Evolutionary conservation across 2,797 vertebrate genomes (phyloP), one percentile per base, ranked within the genome.

Genomic region (Semotilus atromaculatus): DNA sequence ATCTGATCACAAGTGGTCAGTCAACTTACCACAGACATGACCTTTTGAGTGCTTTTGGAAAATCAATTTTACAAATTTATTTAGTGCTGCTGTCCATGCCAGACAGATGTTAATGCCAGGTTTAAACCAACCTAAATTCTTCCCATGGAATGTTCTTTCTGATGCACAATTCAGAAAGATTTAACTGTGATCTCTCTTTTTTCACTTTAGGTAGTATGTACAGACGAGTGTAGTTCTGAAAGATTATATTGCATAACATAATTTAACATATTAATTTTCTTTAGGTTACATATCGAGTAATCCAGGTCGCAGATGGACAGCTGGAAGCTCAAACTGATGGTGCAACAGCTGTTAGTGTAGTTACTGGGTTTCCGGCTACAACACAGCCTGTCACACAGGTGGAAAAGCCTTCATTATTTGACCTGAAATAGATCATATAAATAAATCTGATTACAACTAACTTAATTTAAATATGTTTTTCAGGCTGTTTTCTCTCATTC

Each of bases 221-320:
- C 51, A 55, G 21, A 43, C 58, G 36, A 64, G 60, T 43, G 4
- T n/a, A 16, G 21, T 11, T 64, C 31, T 40, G 19, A 7, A 66
- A 72, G 26, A 68, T 64, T 5, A 23, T 66, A 23, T 73, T 60
- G 58, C n/a, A 26, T 84, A n/a, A 78, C 8, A 4, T 34, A 31
- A 66, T 29, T 85, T 43, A 23, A 51, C 19, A 5, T 82, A 5
- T 67, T 55, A 5, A 13, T 9, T 55, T 72, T 85, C 43, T 75
- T n/a, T 86, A 99, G 97, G 97, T 99, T 92, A 98, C 97, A 89
- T 99, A 99, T 91, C 93, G 97, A 81, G 97, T 98, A 90, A 99
- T 99, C 92, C 97, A 98, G 90, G 97, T 99, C 75, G 96, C 97
- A 0, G 97, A 99, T 83, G 96, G 97, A 29, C 97, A 98, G 94